Percentiles rank a stretch among this genome's conserved stretches.
phyloP scores from a whole-genome alignment of 2,113 vertebrate species.

The Anser brachyrhynchus region DNA sequence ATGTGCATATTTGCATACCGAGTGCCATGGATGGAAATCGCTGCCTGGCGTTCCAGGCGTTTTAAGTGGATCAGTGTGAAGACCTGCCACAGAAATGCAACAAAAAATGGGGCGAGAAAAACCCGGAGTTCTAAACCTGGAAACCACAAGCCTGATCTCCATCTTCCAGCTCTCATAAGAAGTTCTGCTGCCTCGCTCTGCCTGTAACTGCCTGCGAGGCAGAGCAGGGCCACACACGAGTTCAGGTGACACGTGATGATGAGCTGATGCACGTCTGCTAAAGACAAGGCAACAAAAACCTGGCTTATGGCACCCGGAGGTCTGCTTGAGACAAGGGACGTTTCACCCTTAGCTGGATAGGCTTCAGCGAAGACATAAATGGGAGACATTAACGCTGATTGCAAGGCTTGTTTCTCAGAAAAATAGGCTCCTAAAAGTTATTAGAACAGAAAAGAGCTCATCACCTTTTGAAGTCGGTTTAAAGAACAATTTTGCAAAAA shows the following conservation, averaged over 20 bases:
- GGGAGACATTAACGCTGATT: slow-evolving; percentile 33
- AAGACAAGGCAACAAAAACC: not conserved
- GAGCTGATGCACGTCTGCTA: not conserved
- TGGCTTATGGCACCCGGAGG: not conserved
- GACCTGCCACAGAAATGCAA: not conserved
- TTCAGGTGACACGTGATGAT: not conserved
- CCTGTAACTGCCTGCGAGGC: not conserved
- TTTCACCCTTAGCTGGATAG: slow-evolving; percentile 1
- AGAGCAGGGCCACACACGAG: not conserved
- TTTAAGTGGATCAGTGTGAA: not conserved
- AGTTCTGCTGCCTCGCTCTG: not conserved
- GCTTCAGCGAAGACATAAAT: slow-evolving; percentile 18
- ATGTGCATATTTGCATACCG: not conserved
- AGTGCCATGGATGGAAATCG: not conserved
- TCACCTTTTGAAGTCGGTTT: not conserved
- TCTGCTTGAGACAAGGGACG: slow-evolving; percentile 25
- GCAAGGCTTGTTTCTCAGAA: slow-evolving; percentile 35
- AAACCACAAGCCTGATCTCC: not conserved
- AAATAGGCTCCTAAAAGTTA: slow-evolving; percentile 40
- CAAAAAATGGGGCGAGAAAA: not conserved
- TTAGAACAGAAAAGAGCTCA: slow-evolving; percentile 23
- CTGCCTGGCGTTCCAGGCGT: not conserved
- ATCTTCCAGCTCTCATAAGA: not conserved
- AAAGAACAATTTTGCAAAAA: not conserved
- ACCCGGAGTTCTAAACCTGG: not conserved